Evolutionary conservation across 2,113 vertebrate genomes (phyloP).

Genomic region (Thalassoma bifasciatum): DNA sequence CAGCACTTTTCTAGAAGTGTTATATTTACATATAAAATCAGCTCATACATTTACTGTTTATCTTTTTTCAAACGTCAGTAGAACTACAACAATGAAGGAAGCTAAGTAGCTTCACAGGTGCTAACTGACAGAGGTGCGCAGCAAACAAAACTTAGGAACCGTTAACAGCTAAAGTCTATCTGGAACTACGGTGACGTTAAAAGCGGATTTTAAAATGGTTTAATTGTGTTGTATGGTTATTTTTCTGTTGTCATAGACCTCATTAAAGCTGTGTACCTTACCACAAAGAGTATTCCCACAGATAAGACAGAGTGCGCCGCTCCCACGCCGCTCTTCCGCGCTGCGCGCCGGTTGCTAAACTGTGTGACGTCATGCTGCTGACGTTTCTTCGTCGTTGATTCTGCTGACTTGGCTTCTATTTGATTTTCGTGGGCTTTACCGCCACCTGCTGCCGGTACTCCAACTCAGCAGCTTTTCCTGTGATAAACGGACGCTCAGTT

Average conservation of each 20-base stretch:
- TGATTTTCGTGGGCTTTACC: not conserved
- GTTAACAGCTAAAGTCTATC: not conserved
- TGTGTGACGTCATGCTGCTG: slow-evolving; percentile 43
- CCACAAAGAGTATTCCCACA: slow-evolving; percentile 9
- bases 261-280: not conserved
- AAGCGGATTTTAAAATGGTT: not conserved
- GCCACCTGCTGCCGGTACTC: slow-evolving; percentile 21
- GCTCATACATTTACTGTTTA: not conserved
- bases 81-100: slow-evolving; percentile 1
- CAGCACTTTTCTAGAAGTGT: not conserved
- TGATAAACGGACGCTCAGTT: no score
- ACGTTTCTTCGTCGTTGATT: slow-evolving; percentile 18
- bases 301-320: not conserved
- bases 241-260: accelerated
- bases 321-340: slow-evolving; percentile 35
- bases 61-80: not conserved
- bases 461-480: no score
- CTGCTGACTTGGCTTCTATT: not conserved
- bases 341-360: slow-evolving; percentile 56
- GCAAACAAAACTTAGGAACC: not conserved
- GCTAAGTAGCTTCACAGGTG: slow-evolving; percentile 46
- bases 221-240: accelerated
- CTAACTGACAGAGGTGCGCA: slow-evolving; percentile 36
- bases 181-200: accelerated
- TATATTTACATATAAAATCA: no score